A percentile compares a stretch with the other conserved stretches of the same genome.
phyloP scores from a whole-genome alignment of 2,113 vertebrate genomes.

The Eretmochelys imbricata region DNA sequence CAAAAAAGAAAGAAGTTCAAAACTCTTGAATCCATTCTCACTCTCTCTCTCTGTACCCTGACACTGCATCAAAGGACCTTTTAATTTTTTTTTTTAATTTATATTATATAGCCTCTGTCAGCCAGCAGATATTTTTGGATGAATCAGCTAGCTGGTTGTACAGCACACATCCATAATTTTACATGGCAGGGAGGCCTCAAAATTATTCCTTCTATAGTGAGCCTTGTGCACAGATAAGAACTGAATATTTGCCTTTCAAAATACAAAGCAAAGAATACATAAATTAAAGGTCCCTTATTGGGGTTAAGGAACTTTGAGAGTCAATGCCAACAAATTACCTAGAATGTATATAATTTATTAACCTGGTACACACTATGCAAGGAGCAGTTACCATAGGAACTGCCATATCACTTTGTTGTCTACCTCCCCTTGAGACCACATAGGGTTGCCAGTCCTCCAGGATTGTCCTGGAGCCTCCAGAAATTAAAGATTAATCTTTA shows the following conservation, averaged over 20 bases:
- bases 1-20: not conserved
- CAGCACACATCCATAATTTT: accelerated
- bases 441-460: not conserved
- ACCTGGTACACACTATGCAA: not conserved
- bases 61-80: not conserved
- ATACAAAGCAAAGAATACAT: not conserved
- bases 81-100: not conserved
- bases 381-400: accelerated
- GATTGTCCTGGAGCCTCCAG: not conserved
- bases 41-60: not conserved
- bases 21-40: not conserved
- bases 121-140: not conserved
- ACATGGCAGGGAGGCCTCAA: not conserved
- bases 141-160: not conserved
- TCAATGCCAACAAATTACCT: not conserved
- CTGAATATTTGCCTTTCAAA: not conserved
- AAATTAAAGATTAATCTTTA: not conserved
- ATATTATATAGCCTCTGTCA: accelerated
- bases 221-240: not conserved
- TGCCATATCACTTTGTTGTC: too few relatives aligned
- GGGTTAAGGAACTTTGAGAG: too few relatives aligned
- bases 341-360: not conserved
- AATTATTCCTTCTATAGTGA: not conserved
- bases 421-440: accelerated
- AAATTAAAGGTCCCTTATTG: not conserved